A percentile compares a stretch with the other conserved stretches of the same genome.
Conservation (phyloP, 2,113 vertebrate genomes). For the Forbesichthys agassizii region DNA sequence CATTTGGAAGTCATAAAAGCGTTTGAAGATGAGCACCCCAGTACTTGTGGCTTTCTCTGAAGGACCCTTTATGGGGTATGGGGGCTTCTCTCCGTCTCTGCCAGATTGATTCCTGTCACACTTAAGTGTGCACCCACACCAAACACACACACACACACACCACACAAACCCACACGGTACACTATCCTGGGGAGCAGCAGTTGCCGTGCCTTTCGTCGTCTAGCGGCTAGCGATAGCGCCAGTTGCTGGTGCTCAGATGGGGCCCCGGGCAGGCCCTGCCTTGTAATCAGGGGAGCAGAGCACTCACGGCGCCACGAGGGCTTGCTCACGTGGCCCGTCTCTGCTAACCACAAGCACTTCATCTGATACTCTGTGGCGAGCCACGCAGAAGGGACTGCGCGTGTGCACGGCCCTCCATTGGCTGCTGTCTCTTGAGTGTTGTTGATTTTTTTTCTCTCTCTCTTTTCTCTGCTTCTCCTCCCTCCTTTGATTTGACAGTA, state of each 20-base stretch:
- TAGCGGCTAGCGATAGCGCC: conserved; percentile 63
- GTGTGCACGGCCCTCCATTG: conserved; percentile 62
- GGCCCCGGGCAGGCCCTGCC: conserved; percentile 68
- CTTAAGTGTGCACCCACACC: conserved; percentile 28
- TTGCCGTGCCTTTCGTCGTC: conserved; percentile 55
- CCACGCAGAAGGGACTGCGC: conserved; percentile 61
- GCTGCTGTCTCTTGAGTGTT: conserved; percentile 54
- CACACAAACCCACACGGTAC: conserved; percentile 15
- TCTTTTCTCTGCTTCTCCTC: conserved; percentile 41
- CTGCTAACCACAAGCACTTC: conserved; percentile 80
- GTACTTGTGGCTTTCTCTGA: conserved; percentile 79
- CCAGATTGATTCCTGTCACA: conserved; percentile 57
- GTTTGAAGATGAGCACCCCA: conserved; percentile 77
- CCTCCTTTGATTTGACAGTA: conserved; percentile 65
- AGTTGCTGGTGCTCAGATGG: conserved; percentile 66
- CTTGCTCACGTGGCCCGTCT: conserved; percentile 68
- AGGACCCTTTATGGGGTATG: conserved; percentile 66
- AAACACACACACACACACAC: conserved; percentile 16
- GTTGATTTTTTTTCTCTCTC: conserved; percentile 39
- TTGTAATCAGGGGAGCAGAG: conserved; percentile 77
- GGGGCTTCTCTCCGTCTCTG: conserved; percentile 69
- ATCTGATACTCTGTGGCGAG: conserved; percentile 75
- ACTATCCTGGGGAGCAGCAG: conserved; percentile 38
- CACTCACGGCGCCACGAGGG: conserved; percentile 52
- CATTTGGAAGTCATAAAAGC: conserved; percentile 75